Evolutionary conservation across 1,140 invertebrate species (phyloP).

Genomic region (Phortica variegata): DNA sequence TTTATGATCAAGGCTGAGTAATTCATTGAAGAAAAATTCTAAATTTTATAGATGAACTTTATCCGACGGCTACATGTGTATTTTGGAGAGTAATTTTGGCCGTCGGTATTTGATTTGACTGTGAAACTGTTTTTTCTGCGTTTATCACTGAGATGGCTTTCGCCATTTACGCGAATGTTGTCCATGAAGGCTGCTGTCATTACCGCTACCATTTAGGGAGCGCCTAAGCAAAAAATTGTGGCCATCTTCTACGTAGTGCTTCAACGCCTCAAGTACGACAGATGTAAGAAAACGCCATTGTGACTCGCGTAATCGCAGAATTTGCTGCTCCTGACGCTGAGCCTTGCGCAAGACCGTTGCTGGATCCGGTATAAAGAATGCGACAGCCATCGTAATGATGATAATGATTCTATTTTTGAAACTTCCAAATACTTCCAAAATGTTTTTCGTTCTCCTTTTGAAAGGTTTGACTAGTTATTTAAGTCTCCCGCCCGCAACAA

Average conservation of each 20-base stretch:
- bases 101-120: slow-evolving; percentile 10
- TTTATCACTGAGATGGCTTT: slow-evolving; percentile 38
- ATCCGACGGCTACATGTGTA: slow-evolving; percentile 18
- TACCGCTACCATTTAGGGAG: neutral
- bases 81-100: slow-evolving; percentile 15
- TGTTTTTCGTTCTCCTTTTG: too few relatives aligned
- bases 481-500: too few relatives aligned
- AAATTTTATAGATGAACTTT: too few relatives aligned
- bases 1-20: too few relatives aligned
- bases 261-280: slow-evolving; percentile 36
- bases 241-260: slow-evolving; percentile 25
- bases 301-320: slow-evolving; percentile 34
- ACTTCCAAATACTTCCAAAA: too few relatives aligned
- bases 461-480: too few relatives aligned
- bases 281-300: slow-evolving; percentile 43
- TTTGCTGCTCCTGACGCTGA: slow-evolving; percentile 40
- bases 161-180: slow-evolving; percentile 42
- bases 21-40: too few relatives aligned
- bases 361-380: slow-evolving; percentile 49
- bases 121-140: slow-evolving; percentile 12
- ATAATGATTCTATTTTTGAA: too few relatives aligned
- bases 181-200: slow-evolving; percentile 18
- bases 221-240: too few relatives aligned
- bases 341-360: slow-evolving; percentile 38
- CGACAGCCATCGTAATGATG: slow-evolving; percentile 49